A percentile compares a stretch with the other conserved stretches of the same genome.
Evolutionary conservation across 2,797 vertebrate species (phyloP).

Genomic region (Gymnocypris eckloni): DNA sequence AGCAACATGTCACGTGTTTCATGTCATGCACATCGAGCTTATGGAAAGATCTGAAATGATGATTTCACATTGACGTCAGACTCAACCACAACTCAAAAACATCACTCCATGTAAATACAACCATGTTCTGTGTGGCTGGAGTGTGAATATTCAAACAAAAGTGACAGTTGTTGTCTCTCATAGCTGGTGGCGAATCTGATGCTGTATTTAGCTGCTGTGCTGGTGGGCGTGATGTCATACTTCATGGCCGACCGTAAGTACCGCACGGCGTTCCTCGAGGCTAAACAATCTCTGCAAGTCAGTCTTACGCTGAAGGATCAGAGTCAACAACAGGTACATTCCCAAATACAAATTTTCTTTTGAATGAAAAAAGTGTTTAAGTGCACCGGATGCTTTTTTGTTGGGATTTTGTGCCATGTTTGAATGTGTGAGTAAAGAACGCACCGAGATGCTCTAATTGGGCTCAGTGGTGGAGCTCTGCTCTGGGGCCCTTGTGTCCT

Average conservation of each 20-base stretch:
- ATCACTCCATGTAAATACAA: neutral
- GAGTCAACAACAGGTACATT: constrained; percentile 87
- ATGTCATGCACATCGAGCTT: no score
- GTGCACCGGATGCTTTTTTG: constrained; percentile 66
- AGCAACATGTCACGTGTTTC: neutral
- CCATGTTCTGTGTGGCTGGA: neutral
- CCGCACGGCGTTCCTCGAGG: constrained; percentile 93
- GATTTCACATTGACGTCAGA: neutral
- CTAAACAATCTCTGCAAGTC: constrained; percentile 93
- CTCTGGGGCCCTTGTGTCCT: constrained; percentile 45
- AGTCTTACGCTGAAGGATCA: constrained; percentile 95
- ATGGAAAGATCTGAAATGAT: neutral
- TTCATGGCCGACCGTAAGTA: constrained; percentile 96
- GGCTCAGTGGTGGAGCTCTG: constrained; percentile 41
- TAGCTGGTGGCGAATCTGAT: constrained; percentile 89
- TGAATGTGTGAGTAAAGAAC: constrained; percentile 25
- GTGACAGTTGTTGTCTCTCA: constrained; percentile 7
- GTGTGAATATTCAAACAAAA: neutral
- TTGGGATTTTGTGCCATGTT: constrained; percentile 62
- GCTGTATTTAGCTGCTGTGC: constrained; percentile 87
- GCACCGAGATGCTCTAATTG: constrained; percentile 28
- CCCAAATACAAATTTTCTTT: neutral
- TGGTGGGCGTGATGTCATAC: constrained; percentile 89
- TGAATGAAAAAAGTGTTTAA: neutral
- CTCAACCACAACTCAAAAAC: neutral